Evolutionary conservation across 2,113 vertebrate species (phyloP).

Genomic region (Melierax canorus): DNA sequence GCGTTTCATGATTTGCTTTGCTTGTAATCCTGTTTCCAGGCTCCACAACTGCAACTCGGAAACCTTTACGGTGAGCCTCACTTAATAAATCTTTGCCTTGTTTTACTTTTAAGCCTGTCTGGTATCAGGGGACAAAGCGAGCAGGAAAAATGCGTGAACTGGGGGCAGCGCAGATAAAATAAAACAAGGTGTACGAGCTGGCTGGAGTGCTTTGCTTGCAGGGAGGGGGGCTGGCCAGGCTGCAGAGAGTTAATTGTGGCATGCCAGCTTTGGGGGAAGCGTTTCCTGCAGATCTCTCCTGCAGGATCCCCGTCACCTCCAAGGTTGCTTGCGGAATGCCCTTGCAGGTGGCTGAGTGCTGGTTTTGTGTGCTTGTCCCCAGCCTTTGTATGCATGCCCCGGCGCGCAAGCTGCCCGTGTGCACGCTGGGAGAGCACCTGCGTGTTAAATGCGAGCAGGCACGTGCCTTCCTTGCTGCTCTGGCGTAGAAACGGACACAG

Average conservation of each 20-base stretch:
- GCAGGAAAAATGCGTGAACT: background rate
- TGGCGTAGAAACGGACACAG: accelerated
- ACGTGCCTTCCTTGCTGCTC: background rate
- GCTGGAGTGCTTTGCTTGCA: background rate
- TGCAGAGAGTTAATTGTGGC: background rate
- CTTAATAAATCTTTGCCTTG: conserved; percentile 27
- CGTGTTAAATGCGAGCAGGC: accelerated
- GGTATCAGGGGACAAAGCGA: background rate
- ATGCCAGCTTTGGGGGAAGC: background rate
- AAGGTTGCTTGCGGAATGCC: background rate
- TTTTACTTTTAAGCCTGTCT: conserved; percentile 19
- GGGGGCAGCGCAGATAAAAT: background rate
- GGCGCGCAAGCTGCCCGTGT: background rate
- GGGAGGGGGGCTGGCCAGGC: background rate
- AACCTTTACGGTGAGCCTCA: background rate
- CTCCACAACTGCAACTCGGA: background rate
- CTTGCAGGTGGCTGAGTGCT: background rate
- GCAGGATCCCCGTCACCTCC: background rate
- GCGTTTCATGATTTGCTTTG: background rate
- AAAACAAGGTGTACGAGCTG: background rate
- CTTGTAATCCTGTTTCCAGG: conserved; percentile 32
- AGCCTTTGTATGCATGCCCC: background rate
- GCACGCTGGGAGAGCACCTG: background rate
- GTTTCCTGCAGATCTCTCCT: background rate
- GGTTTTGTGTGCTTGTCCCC: background rate